Evolutionary conservation across 2,113 vertebrate genomes (phyloP).

Genomic region (Carlito syrichta): DNA sequence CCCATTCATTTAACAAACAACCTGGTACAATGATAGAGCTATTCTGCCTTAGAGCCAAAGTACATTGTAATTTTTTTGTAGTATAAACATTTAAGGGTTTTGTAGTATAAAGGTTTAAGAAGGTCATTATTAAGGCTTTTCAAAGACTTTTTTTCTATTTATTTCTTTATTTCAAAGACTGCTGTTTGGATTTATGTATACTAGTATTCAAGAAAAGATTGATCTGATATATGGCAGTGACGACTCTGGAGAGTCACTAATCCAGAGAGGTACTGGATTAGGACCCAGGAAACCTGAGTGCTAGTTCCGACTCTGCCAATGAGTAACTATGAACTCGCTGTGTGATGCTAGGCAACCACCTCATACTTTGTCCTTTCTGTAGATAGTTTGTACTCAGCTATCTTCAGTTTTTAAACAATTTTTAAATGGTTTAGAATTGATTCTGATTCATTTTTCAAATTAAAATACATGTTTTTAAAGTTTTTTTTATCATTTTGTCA

Average conservation of each 20-base stretch:
- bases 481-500: not conserved
- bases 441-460: no score
- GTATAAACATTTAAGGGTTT: not conserved
- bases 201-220: not conserved
- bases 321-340: not conserved
- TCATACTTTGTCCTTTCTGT: not conserved
- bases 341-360: not conserved
- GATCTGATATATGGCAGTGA: not conserved
- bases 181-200: not conserved
- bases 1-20: not conserved
- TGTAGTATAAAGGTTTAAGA: not conserved
- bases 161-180: no score
- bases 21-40: not conserved
- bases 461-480: not conserved
- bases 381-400: not conserved
- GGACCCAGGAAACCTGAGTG: slow-evolving; percentile 22
- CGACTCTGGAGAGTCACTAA: not conserved
- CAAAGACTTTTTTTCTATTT: no score
- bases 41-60: not conserved
- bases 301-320: not conserved
- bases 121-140: not conserved
- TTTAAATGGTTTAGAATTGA: no score
- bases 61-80: not conserved
- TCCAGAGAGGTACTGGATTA: not conserved
- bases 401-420: not conserved